A percentile compares a stretch with the other conserved stretches of the same genome.
These are phyloP conservation scores for Passer montanus DNA, from an alignment of 2,113 vertebrate genomes.

Conservation along the genomic window DNA sequence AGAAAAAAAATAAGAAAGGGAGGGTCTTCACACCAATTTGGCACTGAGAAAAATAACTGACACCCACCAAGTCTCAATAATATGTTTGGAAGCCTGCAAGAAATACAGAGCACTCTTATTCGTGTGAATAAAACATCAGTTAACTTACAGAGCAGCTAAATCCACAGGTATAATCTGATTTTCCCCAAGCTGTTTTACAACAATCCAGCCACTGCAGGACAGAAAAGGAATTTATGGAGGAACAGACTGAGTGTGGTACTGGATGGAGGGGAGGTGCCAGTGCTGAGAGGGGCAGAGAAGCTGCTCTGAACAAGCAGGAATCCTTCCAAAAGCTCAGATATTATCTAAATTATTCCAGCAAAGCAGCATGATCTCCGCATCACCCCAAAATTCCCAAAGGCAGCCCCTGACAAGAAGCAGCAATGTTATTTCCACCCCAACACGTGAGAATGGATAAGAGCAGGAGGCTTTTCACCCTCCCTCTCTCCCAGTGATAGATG, in stretches of 20 bases:
- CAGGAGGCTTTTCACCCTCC: background rate
- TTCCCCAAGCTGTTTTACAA: background rate
- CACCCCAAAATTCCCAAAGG: background rate
- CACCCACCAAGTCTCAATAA: background rate
- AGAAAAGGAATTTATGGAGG: background rate
- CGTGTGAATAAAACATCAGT: background rate
- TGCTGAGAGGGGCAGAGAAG: background rate
- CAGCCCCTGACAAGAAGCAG: background rate
- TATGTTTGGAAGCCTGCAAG: background rate
- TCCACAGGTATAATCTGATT: background rate
- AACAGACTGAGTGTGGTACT: background rate
- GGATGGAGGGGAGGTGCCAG: background rate
- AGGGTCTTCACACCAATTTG: background rate
- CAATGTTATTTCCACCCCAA: accelerated
- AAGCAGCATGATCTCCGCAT: background rate
- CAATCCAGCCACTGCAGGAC: background rate
- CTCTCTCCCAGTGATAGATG: background rate
- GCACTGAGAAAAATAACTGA: background rate
- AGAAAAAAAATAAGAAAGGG: background rate
- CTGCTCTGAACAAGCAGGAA: background rate
- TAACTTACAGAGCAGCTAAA: background rate
- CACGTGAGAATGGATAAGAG: background rate
- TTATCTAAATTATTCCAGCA: background rate
- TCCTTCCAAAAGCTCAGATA: background rate
- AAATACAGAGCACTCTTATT: background rate